Evolutionary conservation across 1,140 invertebrate species (phyloP).

Genomic region (Bombus difficillimus): DNA sequence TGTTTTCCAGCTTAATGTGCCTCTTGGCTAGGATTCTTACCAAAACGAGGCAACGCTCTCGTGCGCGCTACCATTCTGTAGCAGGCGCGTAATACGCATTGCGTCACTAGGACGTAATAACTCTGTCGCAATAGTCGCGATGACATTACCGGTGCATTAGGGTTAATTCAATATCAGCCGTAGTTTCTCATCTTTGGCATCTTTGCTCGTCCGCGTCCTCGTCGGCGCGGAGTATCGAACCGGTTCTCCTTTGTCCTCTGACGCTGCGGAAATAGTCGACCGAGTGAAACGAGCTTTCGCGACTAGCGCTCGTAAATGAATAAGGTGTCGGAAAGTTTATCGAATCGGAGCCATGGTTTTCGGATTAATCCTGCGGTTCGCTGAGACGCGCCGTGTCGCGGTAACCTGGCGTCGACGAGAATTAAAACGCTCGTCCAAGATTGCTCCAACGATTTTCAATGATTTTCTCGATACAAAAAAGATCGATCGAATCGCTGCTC

Average conservation of each 20-base stretch:
- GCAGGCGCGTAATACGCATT: not conserved
- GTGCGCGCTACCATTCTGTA: not conserved
- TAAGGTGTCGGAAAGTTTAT: constrained; percentile 31
- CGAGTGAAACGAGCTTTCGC: not conserved
- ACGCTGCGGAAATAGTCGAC: not conserved
- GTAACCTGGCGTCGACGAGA: not conserved
- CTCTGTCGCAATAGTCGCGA: not conserved
- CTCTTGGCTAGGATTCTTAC: not conserved
- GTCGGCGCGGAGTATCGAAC: not conserved
- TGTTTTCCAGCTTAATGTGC: not conserved
- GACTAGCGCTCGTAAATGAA: constrained; percentile 24
- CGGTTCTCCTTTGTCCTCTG: not conserved
- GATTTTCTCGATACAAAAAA: not conserved
- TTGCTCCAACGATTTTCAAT: not conserved
- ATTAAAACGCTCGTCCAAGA: not conserved
- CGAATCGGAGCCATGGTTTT: constrained; percentile 27
- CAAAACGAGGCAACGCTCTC: not conserved
- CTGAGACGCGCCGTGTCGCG: not conserved
- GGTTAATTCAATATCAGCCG: constrained; percentile 36
- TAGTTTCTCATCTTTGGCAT: constrained; percentile 15
- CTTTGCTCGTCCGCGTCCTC: not conserved
- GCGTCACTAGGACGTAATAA: constrained; percentile 17
- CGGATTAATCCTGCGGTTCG: constrained; percentile 20
- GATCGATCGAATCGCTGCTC: too few relatives aligned
- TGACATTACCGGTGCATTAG: constrained; percentile 33